Evolutionary conservation across 2,888 invertebrate species (phyloP), one percentile per base, ranked within the genome.

Genomic region (Diplolepis rosae): DNA sequence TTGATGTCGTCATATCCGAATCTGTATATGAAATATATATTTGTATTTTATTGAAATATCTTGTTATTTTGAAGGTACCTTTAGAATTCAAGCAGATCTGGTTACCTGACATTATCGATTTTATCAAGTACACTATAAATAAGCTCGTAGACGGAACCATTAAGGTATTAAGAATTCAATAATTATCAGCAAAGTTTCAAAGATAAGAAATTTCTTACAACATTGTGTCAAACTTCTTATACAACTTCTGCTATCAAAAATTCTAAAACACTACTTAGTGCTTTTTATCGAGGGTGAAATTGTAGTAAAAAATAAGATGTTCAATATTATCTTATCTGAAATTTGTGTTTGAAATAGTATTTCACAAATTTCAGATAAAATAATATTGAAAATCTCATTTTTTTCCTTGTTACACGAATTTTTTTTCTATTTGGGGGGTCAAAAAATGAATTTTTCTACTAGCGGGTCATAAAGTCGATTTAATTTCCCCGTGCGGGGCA

Each of bases 111-210:
- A 35, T 61, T 61, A 61, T 61, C 56, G 56, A 61, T 61, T 39
- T 61, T 61, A 35, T 61, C 56, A 54, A 54, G 54, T 54, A 15
- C n/a, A 22, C 18, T 54, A 30, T 32, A 18, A 61, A 61, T 39
- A 61, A 61, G 35, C 56, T 61, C 35, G n/a, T 61, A 22, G 56
- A 61, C 56, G 56, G 56, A 13, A 1, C 51, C 27, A 27, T 35
- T 61, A 35, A 61, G 56, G 35, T 24, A 61, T 61, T 61, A 61
- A n/a, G 35, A 24, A 61, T 61, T 61, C 35, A 61, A 39, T 61
- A 39, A 61, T 61, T 39, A 61, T 61, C 22, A 61, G 22, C 35
- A 24, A 61, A 61, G 22, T 35, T 61, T 35, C 35, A 11, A 45
- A 7, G 9, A 18, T 54, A 27, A 54, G 32, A 9, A 9, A 30